Evolutionary conservation across 2,888 invertebrate genomes (phyloP), one percentile per base, ranked within the genome.

Genomic region (Bunonema sp.): DNA sequence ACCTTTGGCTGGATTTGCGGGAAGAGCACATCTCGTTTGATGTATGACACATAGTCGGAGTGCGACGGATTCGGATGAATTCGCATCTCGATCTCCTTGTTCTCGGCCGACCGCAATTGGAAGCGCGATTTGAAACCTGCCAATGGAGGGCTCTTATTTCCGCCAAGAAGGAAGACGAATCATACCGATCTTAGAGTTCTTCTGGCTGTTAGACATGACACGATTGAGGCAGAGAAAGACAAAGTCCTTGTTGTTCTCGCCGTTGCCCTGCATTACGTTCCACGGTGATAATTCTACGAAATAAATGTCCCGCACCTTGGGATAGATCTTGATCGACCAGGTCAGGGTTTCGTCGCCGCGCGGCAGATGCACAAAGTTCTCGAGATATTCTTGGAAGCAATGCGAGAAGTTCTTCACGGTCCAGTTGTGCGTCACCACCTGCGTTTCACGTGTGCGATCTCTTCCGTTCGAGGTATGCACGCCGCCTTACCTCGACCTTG

Each of bases 21-120:
- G 41, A 68, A 68, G 8, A 68, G 57, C 2, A 69, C 62, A 45
- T 68, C 68, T 20, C 68, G 40, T 34, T 67, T 67, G 38, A 67
- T 67, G 45, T 67, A 67, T 22, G 62, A 63, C 18, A 68, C 68
- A 44, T 65, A 68, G 49, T 68, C 68, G 12, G 63, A 64, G 39
- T 68, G 68, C 10, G 65, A 65, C n/a, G 68, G 68, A 40, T 68
- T 68, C 18, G 68, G 68, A 39, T 68, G 68, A 20, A 67, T 59
- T 10, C 68, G 48, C 61, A 63, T 59, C 47, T 52, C 67, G 37
- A 67, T 67, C 37, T 68, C 67, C 37, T 69, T 68, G n/a, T 49
- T 49, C 38, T 68, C 68, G 7, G 57, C 54, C 23, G 63, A 68
- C 36, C 56, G 46, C 18, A 68, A 52, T 30, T 52, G 57, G 50